Evolutionary conservation across 2,113 vertebrate genomes (phyloP).

Genomic region (Tragelaphus imberbis): DNA sequence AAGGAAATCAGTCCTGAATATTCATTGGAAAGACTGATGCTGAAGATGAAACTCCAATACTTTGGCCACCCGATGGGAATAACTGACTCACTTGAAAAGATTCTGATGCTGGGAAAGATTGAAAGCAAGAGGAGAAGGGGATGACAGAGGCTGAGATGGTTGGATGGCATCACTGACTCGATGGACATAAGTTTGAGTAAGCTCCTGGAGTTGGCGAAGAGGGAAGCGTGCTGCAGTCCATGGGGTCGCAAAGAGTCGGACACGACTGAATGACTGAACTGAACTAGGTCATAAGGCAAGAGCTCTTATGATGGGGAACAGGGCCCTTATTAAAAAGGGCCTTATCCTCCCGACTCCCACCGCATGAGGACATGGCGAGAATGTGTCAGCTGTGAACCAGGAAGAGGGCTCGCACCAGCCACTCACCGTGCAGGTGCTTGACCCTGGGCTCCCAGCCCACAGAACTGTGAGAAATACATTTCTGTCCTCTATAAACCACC

Average conservation of each 20-base stretch:
- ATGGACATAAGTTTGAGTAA: background rate
- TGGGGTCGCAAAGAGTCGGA: background rate
- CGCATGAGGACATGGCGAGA: background rate
- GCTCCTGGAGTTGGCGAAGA: background rate
- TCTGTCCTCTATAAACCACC: background rate
- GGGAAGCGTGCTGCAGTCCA: background rate
- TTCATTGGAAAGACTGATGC: background rate
- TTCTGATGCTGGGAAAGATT: background rate
- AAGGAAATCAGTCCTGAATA: background rate
- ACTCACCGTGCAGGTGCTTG: fast-evolving
- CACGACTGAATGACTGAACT: background rate
- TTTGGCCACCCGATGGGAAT: background rate
- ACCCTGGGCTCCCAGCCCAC: background rate
- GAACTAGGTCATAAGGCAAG: background rate
- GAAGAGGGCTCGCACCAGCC: background rate
- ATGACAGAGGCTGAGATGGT: background rate
- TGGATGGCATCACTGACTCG: background rate
- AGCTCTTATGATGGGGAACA: background rate
- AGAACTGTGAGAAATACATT: background rate
- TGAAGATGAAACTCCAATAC: background rate
- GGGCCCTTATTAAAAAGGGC: background rate
- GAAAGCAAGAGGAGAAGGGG: background rate
- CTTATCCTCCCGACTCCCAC: no score
- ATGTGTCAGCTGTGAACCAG: background rate
- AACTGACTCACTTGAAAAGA: background rate